A percentile compares a stretch with the other conserved stretches of the same genome.
These are phyloP conservation scores for Alaudala cheleensis DNA, from an alignment of 2,113 vertebrate species.

Conservation along the genomic window DNA sequence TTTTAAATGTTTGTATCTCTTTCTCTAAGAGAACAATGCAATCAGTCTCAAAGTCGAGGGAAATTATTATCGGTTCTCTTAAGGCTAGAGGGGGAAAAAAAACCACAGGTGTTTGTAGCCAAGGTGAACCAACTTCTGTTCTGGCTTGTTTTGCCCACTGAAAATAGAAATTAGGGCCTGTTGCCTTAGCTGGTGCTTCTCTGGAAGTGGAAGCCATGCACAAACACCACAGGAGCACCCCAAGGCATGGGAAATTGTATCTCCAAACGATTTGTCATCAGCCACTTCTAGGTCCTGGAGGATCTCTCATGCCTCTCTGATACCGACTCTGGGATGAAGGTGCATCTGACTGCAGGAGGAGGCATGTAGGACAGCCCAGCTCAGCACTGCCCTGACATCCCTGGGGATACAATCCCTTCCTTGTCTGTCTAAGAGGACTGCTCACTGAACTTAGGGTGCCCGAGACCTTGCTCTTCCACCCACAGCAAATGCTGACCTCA, in stretches of 20 bases:
- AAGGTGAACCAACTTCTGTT: neutral
- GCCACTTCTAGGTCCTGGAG: neutral
- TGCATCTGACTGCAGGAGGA: fast-evolving
- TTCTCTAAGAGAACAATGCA: neutral
- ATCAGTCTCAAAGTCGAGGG: neutral
- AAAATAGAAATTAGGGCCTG: fast-evolving
- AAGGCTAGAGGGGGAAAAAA: neutral
- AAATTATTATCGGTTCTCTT: neutral
- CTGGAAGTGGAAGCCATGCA: neutral
- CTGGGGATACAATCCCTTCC: fast-evolving
- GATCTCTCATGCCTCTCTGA: fast-evolving
- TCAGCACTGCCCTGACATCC: neutral
- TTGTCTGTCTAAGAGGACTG: neutral
- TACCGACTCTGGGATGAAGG: neutral
- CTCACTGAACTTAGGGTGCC: neutral
- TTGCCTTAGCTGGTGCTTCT: neutral
- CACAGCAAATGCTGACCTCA: fast-evolving
- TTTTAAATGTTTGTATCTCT: fast-evolving
- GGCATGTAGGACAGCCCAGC: fast-evolving
- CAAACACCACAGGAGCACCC: neutral
- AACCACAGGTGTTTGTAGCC: fast-evolving
- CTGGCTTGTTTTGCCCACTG: neutral
- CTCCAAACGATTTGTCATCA: neutral
- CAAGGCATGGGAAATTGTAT: neutral
- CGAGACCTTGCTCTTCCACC: neutral